Base-by-base conservation (phyloP, 2,113 vertebrate genomes). In the Limanda limanda region DNA sequence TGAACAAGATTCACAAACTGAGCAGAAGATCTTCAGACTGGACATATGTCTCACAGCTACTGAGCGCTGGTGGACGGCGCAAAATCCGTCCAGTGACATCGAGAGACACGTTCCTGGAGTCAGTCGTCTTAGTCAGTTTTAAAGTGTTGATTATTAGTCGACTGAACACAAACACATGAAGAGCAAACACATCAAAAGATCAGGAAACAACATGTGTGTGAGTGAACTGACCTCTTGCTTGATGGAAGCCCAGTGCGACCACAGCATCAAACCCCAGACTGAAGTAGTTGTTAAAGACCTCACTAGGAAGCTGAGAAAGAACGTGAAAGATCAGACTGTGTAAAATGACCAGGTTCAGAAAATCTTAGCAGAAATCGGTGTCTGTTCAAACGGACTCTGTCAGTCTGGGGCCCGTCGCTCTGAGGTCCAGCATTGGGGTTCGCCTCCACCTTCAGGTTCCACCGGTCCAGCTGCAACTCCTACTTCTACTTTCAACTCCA, bases 251-350 rank as follows among this genome's bases (percentile, higher is more conserved):
- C 92, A 99, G 93, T 0, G 97, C 98, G 88, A 99, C 97, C 0
- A 97, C 96, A 7, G 97, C 97, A 0, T 99, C 97, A 74, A 99
- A 99, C 80, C 97, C 97, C 63, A 99, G 95, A 78, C 97, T 99
- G 94, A 99, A 99, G 91, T 99, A 99, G 90, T 99, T 99, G 92
- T 99, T 99, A 93, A 99, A 99, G 78, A 99, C 96, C 40, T 98
- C 96, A 47, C 98, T 94, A 4, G 97, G 97, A 64, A 99, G 95
- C 90, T 92, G 68, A 72, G 56, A 21, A 21, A 65, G 18, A 68
- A 54, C 42, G 15, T 25, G 15, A 57, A 57, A 21, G 21, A 56
- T 54, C 54, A 56, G 55, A n/a, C 4, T 2, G 42, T 47, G 3
- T 3, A 48, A n/a, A n/a, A 7, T 18, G 18, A 52, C 18, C 51